Percentiles rank a stretch among this genome's conserved stretches.
Evolutionary conservation across 2,113 vertebrate genomes (phyloP).

Genomic region (Octodon degus): DNA sequence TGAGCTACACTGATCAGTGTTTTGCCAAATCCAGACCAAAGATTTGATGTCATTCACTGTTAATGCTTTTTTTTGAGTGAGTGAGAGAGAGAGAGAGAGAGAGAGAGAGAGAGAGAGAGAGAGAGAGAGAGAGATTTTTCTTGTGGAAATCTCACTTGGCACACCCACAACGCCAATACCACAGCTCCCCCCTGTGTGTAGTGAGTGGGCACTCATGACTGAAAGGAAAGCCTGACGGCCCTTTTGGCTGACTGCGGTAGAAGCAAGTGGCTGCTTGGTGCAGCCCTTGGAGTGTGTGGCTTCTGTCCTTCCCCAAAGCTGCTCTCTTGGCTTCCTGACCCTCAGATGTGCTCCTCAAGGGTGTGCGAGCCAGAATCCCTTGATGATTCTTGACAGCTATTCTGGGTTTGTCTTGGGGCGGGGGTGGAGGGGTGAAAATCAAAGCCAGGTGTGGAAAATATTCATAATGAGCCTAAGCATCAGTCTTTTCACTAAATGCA

Average conservation of each 20-base stretch:
- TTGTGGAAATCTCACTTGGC: not conserved
- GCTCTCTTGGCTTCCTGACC: not conserved
- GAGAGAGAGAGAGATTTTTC: not conserved
- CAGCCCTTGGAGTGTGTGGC: not conserved
- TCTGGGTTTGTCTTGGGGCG: not conserved
- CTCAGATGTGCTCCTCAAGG: not conserved
- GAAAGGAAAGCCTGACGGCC: not conserved
- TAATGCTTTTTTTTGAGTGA: not conserved
- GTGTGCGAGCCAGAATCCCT: not conserved
- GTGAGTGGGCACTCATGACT: not conserved
- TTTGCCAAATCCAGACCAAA: slow-evolving; percentile 26
- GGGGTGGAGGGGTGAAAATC: not conserved
- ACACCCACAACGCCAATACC: not conserved
- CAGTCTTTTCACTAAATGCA: slow-evolving; percentile 52
- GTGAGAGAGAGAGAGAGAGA: too few species aligned
- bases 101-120: not conserved
- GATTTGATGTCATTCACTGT: not conserved
- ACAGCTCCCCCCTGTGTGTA: not conserved
- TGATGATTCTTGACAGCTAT: not conserved
- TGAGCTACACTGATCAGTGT: slow-evolving; percentile 11
- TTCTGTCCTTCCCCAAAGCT: not conserved
- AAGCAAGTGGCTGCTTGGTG: not conserved
- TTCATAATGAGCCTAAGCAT: slow-evolving; percentile 24
- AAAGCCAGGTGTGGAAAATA: slow-evolving; percentile 60
- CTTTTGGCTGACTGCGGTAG: not conserved